phyloP scores from a whole-genome alignment of 2,888 invertebrate species.

The Eupithecia dodoneata region DNA sequence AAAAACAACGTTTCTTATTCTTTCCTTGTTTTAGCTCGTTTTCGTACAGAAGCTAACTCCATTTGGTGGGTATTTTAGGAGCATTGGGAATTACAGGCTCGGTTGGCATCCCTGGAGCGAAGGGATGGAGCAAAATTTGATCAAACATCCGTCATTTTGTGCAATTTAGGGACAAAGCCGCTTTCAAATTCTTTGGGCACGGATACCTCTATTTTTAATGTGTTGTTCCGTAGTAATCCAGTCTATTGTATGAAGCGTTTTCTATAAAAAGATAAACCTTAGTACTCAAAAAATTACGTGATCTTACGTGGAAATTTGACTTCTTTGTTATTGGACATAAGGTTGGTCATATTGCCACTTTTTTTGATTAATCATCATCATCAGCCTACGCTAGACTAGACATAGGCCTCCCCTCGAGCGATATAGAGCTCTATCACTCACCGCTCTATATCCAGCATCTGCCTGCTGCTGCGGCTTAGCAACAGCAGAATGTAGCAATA shows the following conservation, averaged over 20 bases:
- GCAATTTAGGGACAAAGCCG: conserved; percentile 8
- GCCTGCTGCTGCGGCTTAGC: too few species aligned
- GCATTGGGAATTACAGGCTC: conserved; percentile 49
- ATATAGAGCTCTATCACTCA: too few species aligned
- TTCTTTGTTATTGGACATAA: too few species aligned
- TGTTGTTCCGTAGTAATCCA: background rate
- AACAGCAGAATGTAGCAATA: too few species aligned
- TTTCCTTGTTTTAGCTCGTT: conserved; percentile 25
- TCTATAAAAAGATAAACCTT: too few species aligned
- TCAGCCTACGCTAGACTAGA: too few species aligned
- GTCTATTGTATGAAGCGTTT: background rate
- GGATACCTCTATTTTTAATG: background rate
- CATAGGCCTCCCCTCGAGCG: too few species aligned
- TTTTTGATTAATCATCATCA: too few species aligned
- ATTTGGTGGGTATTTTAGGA: conserved; percentile 56
- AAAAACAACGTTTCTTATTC: conserved; percentile 22
- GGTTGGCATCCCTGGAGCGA: conserved; percentile 41
- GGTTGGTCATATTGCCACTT: too few species aligned
- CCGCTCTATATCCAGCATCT: too few species aligned
- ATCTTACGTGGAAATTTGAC: too few species aligned
- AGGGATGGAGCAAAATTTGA: conserved; percentile 47
- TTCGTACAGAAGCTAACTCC: conserved; percentile 48
- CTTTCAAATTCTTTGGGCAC: background rate
- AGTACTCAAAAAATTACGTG: too few species aligned
- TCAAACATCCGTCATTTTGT: conserved; percentile 45